phyloP scores from a whole-genome alignment of 2,888 invertebrate species.

The Dolichomitus sp. region DNA sequence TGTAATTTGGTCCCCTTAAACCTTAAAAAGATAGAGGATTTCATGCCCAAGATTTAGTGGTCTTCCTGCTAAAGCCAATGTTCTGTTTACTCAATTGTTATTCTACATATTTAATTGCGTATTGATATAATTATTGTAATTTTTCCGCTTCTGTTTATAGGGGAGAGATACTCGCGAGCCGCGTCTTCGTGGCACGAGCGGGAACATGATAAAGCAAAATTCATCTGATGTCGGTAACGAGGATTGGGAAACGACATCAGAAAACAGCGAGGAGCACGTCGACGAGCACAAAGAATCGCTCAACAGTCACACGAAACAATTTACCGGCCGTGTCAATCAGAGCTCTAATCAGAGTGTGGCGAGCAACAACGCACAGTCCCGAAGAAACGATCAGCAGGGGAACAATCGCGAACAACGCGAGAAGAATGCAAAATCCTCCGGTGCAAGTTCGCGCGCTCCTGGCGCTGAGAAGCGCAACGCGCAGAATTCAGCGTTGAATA shows the following conservation, averaged over 20 bases:
- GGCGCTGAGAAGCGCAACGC: conserved; percentile 82
- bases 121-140: background rate
- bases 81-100: too few species aligned
- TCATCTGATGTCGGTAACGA: conserved; percentile 88
- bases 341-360: conserved; percentile 68
- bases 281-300: conserved; percentile 84
- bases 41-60: too few species aligned
- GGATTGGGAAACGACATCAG: conserved; percentile 94
- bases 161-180: conserved; percentile 82
- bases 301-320: conserved; percentile 79
- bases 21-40: too few species aligned
- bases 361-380: conserved; percentile 72
- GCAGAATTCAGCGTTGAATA: conserved; percentile 77
- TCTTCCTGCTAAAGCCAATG: too few species aligned
- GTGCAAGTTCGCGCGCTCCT: conserved; percentile 77
- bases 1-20: too few species aligned
- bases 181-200: conserved; percentile 77
- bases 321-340: conserved; percentile 75
- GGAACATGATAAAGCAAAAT: conserved; percentile 79
- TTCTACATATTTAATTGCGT: background rate
- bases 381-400: conserved; percentile 76
- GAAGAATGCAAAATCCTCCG: conserved; percentile 78
- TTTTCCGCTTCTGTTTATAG: conserved; percentile 61
- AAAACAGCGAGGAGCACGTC: conserved; percentile 90
- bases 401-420: conserved; percentile 76